Evolutionary conservation across 35 echinoderm and acorn worm genomes (phyloP).

Genomic region (Eucidaris tribuloides): DNA sequence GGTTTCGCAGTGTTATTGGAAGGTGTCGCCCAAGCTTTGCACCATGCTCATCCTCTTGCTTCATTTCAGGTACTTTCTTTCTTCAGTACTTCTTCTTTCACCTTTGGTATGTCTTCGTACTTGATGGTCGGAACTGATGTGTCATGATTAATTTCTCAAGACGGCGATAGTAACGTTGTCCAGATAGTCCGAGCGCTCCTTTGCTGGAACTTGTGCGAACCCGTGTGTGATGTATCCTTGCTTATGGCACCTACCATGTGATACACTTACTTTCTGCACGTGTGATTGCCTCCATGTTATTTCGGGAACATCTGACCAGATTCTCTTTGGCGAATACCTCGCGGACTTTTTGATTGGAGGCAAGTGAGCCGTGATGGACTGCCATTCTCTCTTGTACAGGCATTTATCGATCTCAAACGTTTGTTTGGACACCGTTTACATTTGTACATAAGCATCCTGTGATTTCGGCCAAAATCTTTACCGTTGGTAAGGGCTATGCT

Average conservation of each 20-base stretch:
- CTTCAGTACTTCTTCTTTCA: slow-evolving; percentile 51
- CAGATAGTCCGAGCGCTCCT: slow-evolving; percentile 27
- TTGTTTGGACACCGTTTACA: not conserved
- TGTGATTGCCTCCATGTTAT: slow-evolving; percentile 53
- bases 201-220: slow-evolving; percentile 56
- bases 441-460: slow-evolving; percentile 45
- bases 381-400: slow-evolving; percentile 61
- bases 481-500: slow-evolving; percentile 33
- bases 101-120: slow-evolving; percentile 62
- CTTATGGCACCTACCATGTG: slow-evolving; percentile 60
- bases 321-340: slow-evolving; percentile 71
- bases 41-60: slow-evolving; percentile 59
- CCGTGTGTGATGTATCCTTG: slow-evolving; percentile 78
- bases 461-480: slow-evolving; percentile 45
- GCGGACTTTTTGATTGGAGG: slow-evolving; percentile 34
- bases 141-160: slow-evolving; percentile 20
- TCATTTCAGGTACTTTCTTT: slow-evolving; percentile 65
- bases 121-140: slow-evolving; percentile 20
- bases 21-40: slow-evolving; percentile 77
- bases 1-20: slow-evolving; percentile 75
- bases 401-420: slow-evolving; percentile 51
- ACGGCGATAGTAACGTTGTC: slow-evolving; percentile 38
- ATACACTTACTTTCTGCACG: slow-evolving; percentile 56
- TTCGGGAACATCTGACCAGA: slow-evolving; percentile 20
- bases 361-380: slow-evolving; percentile 39